Evolutionary conservation across 64 coral and sea anemone species (phyloP).

Genomic region (Pocillopora verrucosa): DNA sequence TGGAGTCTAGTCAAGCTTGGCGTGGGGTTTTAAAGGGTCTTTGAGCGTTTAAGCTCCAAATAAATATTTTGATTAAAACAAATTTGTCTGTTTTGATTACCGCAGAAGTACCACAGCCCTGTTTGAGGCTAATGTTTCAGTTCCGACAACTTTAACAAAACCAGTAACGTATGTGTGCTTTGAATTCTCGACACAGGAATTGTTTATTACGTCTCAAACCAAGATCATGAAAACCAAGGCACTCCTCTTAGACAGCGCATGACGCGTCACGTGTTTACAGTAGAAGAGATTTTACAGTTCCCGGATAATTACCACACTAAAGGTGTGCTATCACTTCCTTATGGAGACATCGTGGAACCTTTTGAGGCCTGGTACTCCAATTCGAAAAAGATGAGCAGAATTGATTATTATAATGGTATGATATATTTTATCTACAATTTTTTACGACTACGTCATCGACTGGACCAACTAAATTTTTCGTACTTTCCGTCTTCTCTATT

Average conservation of each 20-base stretch:
- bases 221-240: slow-evolving; percentile 9
- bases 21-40: too few relatives aligned
- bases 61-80: too few relatives aligned
- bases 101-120: too few relatives aligned
- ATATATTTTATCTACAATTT: background rate
- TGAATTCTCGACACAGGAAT: background rate
- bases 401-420: slow-evolving; percentile 96
- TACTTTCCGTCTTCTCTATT: too few relatives aligned
- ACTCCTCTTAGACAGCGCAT: slow-evolving; percentile 13
- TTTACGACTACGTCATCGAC: too few relatives aligned
- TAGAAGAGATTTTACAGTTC: slow-evolving; percentile 57
- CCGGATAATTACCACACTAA: slow-evolving; percentile 86
- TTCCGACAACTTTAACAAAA: too few relatives aligned
- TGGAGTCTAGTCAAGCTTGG: too few relatives aligned
- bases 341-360: slow-evolving; percentile 97
- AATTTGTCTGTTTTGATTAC: too few relatives aligned
- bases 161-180: too few relatives aligned
- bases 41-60: too few relatives aligned
- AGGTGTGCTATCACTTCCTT: slow-evolving; percentile 89
- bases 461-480: too few relatives aligned
- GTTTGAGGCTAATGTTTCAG: too few relatives aligned
- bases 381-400: slow-evolving; percentile 92
- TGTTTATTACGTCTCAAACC: slow-evolving; percentile 17
- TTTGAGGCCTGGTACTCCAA: slow-evolving; percentile 97
- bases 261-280: slow-evolving; percentile 34